Conservation (phyloP, 1,140 invertebrate species). For the Hyphantria cunea region DNA sequence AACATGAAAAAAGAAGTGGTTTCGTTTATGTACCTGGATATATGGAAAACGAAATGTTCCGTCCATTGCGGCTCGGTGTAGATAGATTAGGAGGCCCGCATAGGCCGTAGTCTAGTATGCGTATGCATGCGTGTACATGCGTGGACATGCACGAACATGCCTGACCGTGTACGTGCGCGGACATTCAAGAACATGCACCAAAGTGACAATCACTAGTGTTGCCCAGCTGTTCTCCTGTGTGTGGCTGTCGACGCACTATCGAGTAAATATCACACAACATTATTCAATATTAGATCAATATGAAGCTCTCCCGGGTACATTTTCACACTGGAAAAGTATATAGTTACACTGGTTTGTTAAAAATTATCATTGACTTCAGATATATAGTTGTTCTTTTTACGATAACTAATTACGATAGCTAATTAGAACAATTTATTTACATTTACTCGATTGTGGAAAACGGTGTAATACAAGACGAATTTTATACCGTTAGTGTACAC, state of each 20-base stretch:
- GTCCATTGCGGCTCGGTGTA: conserved; percentile 71
- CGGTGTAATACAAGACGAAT: not conserved
- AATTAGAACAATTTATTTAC: too few relatives aligned
- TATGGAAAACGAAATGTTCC: conserved; percentile 56
- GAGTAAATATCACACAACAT: not conserved
- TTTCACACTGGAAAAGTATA: too few relatives aligned
- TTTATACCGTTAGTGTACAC: too few relatives aligned
- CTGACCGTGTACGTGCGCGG: too few relatives aligned
- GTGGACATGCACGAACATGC: not conserved
- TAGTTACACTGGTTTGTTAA: too few relatives aligned
- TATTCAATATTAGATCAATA: too few relatives aligned
- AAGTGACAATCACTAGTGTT: not conserved
- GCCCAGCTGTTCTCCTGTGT: not conserved
- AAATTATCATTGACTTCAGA: too few relatives aligned
- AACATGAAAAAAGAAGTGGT: conserved; percentile 17
- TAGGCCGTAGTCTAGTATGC: conserved; percentile 5
- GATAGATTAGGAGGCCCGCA: conserved; percentile 61
- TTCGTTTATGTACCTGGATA: conserved; percentile 60
- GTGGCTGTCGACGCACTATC: not conserved
- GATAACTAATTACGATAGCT: too few relatives aligned
- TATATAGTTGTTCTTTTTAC: too few relatives aligned
- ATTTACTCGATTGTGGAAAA: not conserved
- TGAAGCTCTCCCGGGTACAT: too few relatives aligned
- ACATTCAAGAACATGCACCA: not conserved
- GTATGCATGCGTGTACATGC: not conserved